Base-by-base conservation (phyloP, 2,113 vertebrate species). In the Bujurquina vittata region DNA sequence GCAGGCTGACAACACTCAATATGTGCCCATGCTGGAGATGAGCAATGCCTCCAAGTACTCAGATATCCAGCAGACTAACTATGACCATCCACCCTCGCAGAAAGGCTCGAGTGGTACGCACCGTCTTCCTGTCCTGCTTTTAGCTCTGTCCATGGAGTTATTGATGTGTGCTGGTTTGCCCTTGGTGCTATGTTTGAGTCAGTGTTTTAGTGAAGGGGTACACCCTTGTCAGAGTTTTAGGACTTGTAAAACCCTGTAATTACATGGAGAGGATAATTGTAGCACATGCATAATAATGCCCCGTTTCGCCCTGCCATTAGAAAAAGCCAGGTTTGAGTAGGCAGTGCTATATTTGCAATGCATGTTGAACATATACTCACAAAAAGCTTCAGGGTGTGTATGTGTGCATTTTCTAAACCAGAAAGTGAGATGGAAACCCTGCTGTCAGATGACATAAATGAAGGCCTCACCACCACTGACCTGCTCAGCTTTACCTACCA, bases 401-500 rank as follows among this genome's bases (percentile, higher is more conserved):
- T 52, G 31, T 88, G 61, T 90, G 75, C 80, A 37, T 87, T 89
- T 85, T 65, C 54, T 23, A 57, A 84, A 86, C 73, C 89, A 98
- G 97, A 97, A 40, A 94, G 93, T 0, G 97, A 98, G 94, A 95
- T 95, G 40, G 97, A 97, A 91, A 95, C 96, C 86, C 96, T 99
- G 61, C 95, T 99, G 81, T 97, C 97, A 0, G 97, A 98, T 29
- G 96, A 97, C 63, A 91, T 87, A 83, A 96, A 94, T 0, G 97
- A 99, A 54, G 97, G 97, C 56, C 97, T 99, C 67, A 97, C 95
- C 77, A 94, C 99, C 40, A 91, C 97, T 87, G 98, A 99, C 93
- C 96, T 99, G 88, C 94, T 99, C 72, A 99, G 98, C 85, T 99
- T 99, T 81, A 99, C 98, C 59, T 99, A 98, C 89, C 98, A 99